Conservation (phyloP, 1,140 invertebrate genomes). For the Listronotus oregonensis region DNA sequence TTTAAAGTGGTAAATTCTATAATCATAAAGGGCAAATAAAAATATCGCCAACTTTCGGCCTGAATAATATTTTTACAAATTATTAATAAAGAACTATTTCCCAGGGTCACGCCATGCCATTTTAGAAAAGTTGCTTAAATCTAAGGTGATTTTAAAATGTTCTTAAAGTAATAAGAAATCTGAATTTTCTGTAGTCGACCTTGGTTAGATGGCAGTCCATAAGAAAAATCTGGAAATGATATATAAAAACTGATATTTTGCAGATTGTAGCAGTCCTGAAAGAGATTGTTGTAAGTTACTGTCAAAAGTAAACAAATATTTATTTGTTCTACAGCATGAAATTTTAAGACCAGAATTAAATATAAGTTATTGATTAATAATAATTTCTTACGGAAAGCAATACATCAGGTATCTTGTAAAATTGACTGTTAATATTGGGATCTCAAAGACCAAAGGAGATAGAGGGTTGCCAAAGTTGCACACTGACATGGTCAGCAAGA, state of each 20-base stretch:
- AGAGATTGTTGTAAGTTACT: constrained; percentile 23
- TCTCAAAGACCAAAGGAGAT: too few relatives aligned
- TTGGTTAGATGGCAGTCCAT: constrained; percentile 26
- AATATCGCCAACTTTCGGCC: not conserved
- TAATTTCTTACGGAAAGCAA: too few relatives aligned
- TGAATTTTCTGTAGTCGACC: constrained; percentile 30
- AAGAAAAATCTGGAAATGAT: constrained; percentile 35
- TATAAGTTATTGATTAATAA: too few relatives aligned
- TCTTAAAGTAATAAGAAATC: constrained; percentile 14
- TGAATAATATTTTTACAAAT: constrained; percentile 8
- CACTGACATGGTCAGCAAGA: too few relatives aligned
- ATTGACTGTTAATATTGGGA: too few relatives aligned
- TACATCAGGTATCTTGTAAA: too few relatives aligned
- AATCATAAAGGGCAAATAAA: constrained; percentile 1
- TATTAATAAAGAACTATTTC: constrained; percentile 11
- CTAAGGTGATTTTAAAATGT: constrained; percentile 29
- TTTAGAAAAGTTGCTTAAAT: constrained; percentile 21
- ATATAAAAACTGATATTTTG: constrained; percentile 33
- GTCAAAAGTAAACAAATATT: not conserved
- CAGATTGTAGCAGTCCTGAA: constrained; percentile 21
- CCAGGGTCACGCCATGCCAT: not conserved
- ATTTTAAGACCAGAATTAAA: too few relatives aligned
- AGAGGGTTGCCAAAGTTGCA: too few relatives aligned
- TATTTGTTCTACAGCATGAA: too few relatives aligned
- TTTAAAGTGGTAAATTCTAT: not conserved